Evolutionary conservation across 2,888 invertebrate species (phyloP).

Genomic region (Phengaris alcon): DNA sequence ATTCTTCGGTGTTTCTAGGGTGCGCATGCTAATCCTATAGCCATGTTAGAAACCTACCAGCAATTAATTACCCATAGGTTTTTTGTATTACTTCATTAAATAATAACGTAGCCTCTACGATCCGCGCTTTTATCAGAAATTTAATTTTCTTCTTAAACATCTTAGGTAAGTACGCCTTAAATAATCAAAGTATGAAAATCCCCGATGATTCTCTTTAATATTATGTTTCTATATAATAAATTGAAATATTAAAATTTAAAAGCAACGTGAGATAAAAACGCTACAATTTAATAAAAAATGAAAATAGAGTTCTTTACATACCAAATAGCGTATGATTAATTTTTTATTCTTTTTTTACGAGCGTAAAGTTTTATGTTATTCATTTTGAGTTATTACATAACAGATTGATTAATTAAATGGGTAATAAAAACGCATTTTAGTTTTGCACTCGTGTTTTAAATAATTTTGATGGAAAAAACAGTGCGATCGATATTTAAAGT

Average conservation of each 20-base stretch:
- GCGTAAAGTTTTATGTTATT: constrained; percentile 11
- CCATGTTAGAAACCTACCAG: neutral
- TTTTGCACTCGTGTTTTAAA: neutral
- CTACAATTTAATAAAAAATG: constrained; percentile 9
- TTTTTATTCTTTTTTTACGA: constrained; percentile 10
- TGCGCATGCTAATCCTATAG: no score
- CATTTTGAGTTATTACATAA: neutral
- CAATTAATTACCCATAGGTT: neutral
- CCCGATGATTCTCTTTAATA: constrained; percentile 10
- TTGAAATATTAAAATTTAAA: constrained; percentile 3
- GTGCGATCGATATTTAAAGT: constrained; percentile 3
- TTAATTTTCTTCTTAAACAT: neutral
- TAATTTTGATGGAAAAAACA: neutral
- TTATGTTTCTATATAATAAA: neutral
- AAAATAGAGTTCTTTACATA: neutral
- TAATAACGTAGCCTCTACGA: neutral
- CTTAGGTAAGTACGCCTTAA: neutral
- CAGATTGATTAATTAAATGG: constrained; percentile 2
- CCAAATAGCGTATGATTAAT: neutral
- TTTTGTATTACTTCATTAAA: neutral
- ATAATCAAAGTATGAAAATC: neutral
- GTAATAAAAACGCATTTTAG: neutral
- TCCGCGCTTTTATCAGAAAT: neutral
- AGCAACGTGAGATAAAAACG: constrained; percentile 9
- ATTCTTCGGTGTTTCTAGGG: no score